A percentile compares a stretch with the other conserved stretches of the same genome.
Conservation (phyloP, 2,797 vertebrate genomes). For the Arnoldichthys spilopterus region DNA sequence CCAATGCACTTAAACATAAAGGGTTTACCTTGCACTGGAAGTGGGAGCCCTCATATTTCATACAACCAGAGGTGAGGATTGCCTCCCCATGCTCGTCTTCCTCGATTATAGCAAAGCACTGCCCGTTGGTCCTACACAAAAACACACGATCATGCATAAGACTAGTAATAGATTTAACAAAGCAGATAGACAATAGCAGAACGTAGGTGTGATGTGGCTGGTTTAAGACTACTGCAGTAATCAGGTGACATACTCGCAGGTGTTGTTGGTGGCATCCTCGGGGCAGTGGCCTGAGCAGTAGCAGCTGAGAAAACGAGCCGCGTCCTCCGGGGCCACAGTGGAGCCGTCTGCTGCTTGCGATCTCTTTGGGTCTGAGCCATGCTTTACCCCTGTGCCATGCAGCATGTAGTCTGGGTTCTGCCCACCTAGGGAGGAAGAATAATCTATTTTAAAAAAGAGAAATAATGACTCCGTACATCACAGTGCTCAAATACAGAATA, state of each 20-base stretch:
- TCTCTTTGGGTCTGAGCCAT: slow-evolving; percentile 61
- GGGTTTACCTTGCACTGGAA: slow-evolving; percentile 95
- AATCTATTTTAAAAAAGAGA: too few species aligned
- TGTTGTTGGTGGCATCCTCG: slow-evolving; percentile 92
- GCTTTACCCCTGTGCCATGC: slow-evolving; percentile 87
- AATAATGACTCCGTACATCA: too few species aligned
- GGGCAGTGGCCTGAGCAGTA: slow-evolving; percentile 97
- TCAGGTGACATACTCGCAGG: slow-evolving; percentile 88
- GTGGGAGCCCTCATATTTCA: slow-evolving; percentile 97
- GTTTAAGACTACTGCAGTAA: neutral
- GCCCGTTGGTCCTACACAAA: slow-evolving; percentile 89
- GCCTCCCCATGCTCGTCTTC: slow-evolving; percentile 93
- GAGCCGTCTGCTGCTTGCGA: slow-evolving; percentile 75
- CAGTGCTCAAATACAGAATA: neutral
- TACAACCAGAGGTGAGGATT: slow-evolving; percentile 90
- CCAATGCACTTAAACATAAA: neutral
- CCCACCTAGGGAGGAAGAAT: slow-evolving; percentile 77
- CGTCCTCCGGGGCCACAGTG: slow-evolving; percentile 92
- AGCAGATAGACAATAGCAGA: neutral
- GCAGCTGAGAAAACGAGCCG: slow-evolving; percentile 91
- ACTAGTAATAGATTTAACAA: neutral
- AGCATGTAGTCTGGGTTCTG: slow-evolving; percentile 91
- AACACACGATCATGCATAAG: slow-evolving; percentile 21
- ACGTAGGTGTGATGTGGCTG: neutral
- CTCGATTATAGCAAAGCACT: slow-evolving; percentile 97